Evolutionary conservation across 2,888 invertebrate genomes (phyloP).

Genomic region (Isotomurus palustris): DNA sequence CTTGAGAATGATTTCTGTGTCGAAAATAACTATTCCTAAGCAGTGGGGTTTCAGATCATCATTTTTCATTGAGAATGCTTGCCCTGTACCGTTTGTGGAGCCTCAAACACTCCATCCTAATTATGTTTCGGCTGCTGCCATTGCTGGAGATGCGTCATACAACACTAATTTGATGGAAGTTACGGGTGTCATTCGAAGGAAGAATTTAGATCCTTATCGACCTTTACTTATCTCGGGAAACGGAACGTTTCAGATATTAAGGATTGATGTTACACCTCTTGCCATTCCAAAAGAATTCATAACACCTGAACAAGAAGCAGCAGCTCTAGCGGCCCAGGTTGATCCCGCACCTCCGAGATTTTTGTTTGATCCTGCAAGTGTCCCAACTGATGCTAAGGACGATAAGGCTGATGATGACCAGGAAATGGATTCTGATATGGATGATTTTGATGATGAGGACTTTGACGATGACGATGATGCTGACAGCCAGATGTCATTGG

Average conservation of each 20-base stretch:
- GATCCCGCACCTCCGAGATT: constrained; percentile 30
- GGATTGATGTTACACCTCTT: constrained; percentile 55
- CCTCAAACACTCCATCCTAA: constrained; percentile 21
- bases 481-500: constrained; percentile 31
- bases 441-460: constrained; percentile 25
- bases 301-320: constrained; percentile 24
- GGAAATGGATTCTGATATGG: constrained; percentile 38
- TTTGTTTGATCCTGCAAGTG: constrained; percentile 32
- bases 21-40: constrained; percentile 37
- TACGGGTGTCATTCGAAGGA: constrained; percentile 81
- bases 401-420: constrained; percentile 58
- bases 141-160: constrained; percentile 1
- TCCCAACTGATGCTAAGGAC: constrained; percentile 74
- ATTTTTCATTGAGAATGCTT: constrained; percentile 34
- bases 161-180: constrained; percentile 58
- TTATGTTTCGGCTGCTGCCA: not conserved
- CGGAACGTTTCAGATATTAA: constrained; percentile 86
- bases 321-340: not conserved
- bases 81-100: constrained; percentile 15
- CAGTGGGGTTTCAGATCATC: constrained; percentile 36
- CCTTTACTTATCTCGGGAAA: constrained; percentile 86
- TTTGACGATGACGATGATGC: constrained; percentile 23
- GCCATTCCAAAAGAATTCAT: constrained; percentile 54
- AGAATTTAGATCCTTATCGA: constrained; percentile 76
- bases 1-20: constrained; percentile 38